Percentiles rank a stretch among this genome's conserved stretches.
Evolutionary conservation across 2,888 invertebrate genomes (phyloP).

Genomic region (Elmis aenea): DNA sequence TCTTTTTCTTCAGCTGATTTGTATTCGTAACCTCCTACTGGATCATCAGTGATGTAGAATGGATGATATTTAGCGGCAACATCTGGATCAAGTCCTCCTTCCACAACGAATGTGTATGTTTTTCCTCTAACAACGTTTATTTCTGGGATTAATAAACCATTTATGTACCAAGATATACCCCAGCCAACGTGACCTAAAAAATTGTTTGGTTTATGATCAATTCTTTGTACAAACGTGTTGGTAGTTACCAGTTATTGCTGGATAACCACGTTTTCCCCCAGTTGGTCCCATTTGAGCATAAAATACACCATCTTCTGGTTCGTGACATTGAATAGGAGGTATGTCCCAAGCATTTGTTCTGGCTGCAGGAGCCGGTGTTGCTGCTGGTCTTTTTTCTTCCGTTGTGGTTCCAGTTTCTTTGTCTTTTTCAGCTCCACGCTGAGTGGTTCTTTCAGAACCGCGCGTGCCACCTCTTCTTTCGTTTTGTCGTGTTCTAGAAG

Average conservation of each 20-base stretch:
- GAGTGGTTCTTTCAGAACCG: constrained; percentile 14
- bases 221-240: background rate
- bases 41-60: constrained; percentile 89
- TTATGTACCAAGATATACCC: constrained; percentile 94
- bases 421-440: constrained; percentile 10
- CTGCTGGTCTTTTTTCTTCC: constrained; percentile 37
- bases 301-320: constrained; percentile 86
- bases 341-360: constrained; percentile 73
- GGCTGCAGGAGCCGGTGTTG: constrained; percentile 60
- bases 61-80: constrained; percentile 84
- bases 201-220: background rate
- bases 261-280: constrained; percentile 84
- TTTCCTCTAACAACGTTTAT: constrained; percentile 82
- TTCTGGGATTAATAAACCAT: constrained; percentile 87
- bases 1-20: constrained; percentile 75
- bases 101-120: constrained; percentile 82
- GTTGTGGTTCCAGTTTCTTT: constrained; percentile 11
- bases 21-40: constrained; percentile 83
- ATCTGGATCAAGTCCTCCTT: constrained; percentile 76
- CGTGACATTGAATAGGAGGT: constrained; percentile 82
- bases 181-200: constrained; percentile 81
- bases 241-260: constrained; percentile 73
- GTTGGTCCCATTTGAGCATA: constrained; percentile 93
- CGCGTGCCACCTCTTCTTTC: constrained; percentile 10
- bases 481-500: constrained; percentile 23